Conservation (phyloP, 2,888 invertebrate species). For the Phaonia tiefii region DNA sequence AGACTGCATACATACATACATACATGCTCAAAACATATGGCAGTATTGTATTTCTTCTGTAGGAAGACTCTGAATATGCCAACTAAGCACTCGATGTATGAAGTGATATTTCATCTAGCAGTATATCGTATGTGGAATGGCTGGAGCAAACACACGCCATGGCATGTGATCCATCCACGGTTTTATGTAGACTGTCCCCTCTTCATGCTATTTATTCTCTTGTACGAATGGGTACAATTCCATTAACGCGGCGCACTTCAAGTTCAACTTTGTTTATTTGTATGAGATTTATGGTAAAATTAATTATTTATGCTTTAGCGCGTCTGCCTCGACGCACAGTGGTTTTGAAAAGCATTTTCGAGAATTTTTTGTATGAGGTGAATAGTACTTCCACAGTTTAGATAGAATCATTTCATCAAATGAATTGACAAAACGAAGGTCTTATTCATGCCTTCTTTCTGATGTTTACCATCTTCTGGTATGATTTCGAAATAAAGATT, state of each 20-base stretch:
- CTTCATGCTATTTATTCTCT: too few relatives aligned
- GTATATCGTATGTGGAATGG: not conserved
- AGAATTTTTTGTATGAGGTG: too few relatives aligned
- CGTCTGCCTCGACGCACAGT: not conserved
- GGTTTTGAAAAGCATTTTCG: too few relatives aligned
- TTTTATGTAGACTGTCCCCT: too few relatives aligned
- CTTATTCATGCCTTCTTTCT: too few relatives aligned
- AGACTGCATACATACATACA: not conserved
- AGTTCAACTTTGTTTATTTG: conserved; percentile 67
- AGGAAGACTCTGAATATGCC: not conserved
- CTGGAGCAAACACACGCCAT: not conserved
- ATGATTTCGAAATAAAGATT: too few relatives aligned
- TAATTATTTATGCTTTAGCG: conserved; percentile 66
- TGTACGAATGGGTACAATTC: too few relatives aligned
- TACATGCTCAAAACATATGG: not conserved
- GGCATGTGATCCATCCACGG: not conserved
- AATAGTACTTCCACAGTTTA: too few relatives aligned
- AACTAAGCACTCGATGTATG: not conserved
- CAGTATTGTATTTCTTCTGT: not conserved
- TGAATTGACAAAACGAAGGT: too few relatives aligned
- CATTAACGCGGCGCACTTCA: conserved; percentile 31
- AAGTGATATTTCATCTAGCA: conserved; percentile 12
- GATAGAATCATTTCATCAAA: too few relatives aligned
- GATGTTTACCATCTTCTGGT: too few relatives aligned
- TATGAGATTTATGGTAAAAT: conserved; percentile 66